Evolutionary conservation across 2,888 invertebrate genomes (phyloP).

Genomic region (Agrotis puta): DNA sequence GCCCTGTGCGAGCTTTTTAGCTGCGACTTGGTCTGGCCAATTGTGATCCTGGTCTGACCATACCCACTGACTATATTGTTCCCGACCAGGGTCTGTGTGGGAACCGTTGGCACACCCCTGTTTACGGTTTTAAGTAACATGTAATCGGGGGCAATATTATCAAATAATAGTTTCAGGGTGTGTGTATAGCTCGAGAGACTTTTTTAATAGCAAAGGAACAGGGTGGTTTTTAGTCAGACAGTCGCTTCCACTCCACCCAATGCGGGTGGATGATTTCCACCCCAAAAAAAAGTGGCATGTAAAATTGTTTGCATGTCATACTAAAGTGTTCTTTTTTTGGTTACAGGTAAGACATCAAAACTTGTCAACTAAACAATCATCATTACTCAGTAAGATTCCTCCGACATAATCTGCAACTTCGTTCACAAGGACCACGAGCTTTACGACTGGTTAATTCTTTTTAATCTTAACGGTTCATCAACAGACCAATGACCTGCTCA

Average conservation of each 20-base stretch:
- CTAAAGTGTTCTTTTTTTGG: constrained; percentile 50
- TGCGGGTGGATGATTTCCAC: too few species aligned
- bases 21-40: too few species aligned
- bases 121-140: not conserved
- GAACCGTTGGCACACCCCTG: too few species aligned
- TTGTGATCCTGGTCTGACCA: too few species aligned
- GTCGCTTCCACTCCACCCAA: too few species aligned
- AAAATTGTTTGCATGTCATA: not conserved
- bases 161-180: not conserved
- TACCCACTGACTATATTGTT: too few species aligned
- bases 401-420: constrained; percentile 12
- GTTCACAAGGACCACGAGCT: not conserved
- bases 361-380: constrained; percentile 13
- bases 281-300: too few species aligned
- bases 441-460: not conserved
- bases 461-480: constrained; percentile 8
- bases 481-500: constrained; percentile 49
- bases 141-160: not conserved
- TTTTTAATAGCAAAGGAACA: too few species aligned
- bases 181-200: too few species aligned
- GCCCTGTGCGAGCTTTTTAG: too few species aligned
- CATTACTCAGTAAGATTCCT: constrained; percentile 41
- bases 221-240: too few species aligned
- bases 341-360: constrained; percentile 69
- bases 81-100: too few species aligned